phyloP scores from a whole-genome alignment of 1,140 invertebrate species.

The Eueides isabella region DNA sequence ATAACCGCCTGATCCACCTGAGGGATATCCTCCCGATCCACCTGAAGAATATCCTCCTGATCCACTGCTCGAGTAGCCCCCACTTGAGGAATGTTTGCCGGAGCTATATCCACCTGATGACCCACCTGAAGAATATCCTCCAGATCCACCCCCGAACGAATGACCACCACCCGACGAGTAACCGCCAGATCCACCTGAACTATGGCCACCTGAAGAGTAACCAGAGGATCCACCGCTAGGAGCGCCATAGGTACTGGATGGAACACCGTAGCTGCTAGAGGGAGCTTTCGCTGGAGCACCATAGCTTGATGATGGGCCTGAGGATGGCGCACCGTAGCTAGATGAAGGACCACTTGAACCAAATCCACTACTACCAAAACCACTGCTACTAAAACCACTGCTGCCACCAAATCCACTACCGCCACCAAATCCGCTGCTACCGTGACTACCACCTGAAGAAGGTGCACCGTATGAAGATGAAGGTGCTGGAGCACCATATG shows the following conservation, averaged over 20 bases:
- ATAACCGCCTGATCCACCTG: conserved; percentile 51
- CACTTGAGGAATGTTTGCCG: conserved; percentile 38
- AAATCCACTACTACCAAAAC: conserved; percentile 50
- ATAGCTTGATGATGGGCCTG: conserved; percentile 43
- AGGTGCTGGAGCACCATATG: conserved; percentile 79
- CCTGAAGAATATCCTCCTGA: conserved; percentile 54
- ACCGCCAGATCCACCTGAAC: conserved; percentile 46
- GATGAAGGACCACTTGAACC: conserved; percentile 47
- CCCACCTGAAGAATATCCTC: conserved; percentile 51
- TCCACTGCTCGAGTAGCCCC: conserved; percentile 42
- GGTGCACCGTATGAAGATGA: too few relatives aligned
- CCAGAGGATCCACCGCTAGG: conserved; percentile 44
- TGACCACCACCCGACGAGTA: conserved; percentile 53
- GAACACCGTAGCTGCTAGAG: conserved; percentile 63
- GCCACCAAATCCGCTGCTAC: conserved; percentile 59
- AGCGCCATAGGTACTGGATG: conserved; percentile 64
- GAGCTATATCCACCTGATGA: conserved; percentile 40
- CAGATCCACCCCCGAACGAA: conserved; percentile 42
- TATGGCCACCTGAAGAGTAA: conserved; percentile 29
- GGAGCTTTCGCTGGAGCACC: conserved; percentile 53
- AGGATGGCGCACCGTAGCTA: conserved; percentile 65
- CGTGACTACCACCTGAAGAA: conserved; percentile 46
- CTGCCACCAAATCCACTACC: conserved; percentile 60
- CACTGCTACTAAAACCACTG: conserved; percentile 62
- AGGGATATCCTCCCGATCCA: conserved; percentile 44